Conservation (phyloP, 2,888 invertebrate genomes). For the Meloe dianella region DNA sequence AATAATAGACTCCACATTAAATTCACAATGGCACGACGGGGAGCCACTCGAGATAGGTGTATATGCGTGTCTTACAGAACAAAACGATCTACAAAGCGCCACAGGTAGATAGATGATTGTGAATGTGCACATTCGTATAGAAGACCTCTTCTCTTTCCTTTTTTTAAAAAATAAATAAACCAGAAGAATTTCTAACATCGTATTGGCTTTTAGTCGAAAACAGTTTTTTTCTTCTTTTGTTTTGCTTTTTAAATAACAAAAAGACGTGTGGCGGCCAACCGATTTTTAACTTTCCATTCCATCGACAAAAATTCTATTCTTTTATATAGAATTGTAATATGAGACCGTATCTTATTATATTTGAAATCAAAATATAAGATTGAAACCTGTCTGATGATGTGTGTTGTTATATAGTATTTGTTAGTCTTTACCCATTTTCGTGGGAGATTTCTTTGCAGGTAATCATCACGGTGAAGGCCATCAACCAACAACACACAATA, state of each 20-base stretch:
- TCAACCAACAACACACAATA: not conserved
- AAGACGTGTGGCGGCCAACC: not conserved
- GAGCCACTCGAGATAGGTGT: constrained; percentile 49
- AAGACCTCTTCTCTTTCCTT: not conserved
- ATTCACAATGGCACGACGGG: constrained; percentile 48
- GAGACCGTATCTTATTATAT: not conserved
- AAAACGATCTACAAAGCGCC: constrained; percentile 36
- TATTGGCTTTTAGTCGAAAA: not conserved
- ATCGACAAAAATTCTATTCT: not conserved
- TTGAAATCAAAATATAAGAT: not conserved
- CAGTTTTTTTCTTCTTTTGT: not conserved
- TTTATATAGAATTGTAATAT: not conserved
- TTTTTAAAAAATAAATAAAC: not conserved
- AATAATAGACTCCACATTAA: constrained; percentile 44
- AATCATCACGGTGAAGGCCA: not conserved
- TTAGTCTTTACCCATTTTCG: not conserved
- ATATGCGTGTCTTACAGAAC: constrained; percentile 26
- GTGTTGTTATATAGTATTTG: not conserved
- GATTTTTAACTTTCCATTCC: not conserved
- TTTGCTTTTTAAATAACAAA: not conserved
- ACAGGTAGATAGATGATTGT: constrained; percentile 30
- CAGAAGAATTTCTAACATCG: not conserved
- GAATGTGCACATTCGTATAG: not conserved
- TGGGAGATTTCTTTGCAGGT: not conserved
- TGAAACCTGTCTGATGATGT: not conserved